Percentiles rank a stretch among this genome's conserved stretches.
Evolutionary conservation across 1,140 invertebrate species (phyloP).

Genomic region (Solenopsis fugax): DNA sequence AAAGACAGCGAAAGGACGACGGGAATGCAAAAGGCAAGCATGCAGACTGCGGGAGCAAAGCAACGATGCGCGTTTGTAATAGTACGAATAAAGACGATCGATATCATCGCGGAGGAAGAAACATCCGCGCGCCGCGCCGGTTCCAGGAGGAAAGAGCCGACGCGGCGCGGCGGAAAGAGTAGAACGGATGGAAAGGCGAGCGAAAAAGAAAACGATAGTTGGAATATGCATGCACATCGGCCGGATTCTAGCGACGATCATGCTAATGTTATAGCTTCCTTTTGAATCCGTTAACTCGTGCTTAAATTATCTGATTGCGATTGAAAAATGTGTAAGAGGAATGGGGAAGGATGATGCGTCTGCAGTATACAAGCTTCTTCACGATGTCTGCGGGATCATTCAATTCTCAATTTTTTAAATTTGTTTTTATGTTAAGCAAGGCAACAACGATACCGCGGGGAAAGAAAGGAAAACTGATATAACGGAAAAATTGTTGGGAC

Average conservation of each 20-base stretch:
- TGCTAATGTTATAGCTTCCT: slow-evolving; percentile 27
- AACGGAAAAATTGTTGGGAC: slow-evolving; percentile 6
- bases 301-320: slow-evolving; percentile 36
- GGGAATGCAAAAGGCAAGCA: slow-evolving; percentile 31
- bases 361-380: background rate
- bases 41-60: slow-evolving; percentile 23
- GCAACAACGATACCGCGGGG: background rate
- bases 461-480: background rate
- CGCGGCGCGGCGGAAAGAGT: background rate
- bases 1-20: slow-evolving; percentile 36
- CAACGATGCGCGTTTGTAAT: slow-evolving; percentile 23
- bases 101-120: slow-evolving; percentile 29
- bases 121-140: background rate
- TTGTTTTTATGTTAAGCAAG: background rate
- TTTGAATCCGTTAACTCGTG: slow-evolving; percentile 42
- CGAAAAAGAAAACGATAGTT: background rate
- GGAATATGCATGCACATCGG: background rate
- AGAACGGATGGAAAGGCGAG: background rate
- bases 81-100: slow-evolving; percentile 42
- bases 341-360: background rate
- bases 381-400: slow-evolving; percentile 25
- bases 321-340: slow-evolving; percentile 29
- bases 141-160: background rate
- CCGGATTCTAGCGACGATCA: slow-evolving; percentile 42
- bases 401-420: slow-evolving; percentile 16